Base-by-base conservation (phyloP, 2,797 vertebrate species). In the Peromyscus aztecus region DNA sequence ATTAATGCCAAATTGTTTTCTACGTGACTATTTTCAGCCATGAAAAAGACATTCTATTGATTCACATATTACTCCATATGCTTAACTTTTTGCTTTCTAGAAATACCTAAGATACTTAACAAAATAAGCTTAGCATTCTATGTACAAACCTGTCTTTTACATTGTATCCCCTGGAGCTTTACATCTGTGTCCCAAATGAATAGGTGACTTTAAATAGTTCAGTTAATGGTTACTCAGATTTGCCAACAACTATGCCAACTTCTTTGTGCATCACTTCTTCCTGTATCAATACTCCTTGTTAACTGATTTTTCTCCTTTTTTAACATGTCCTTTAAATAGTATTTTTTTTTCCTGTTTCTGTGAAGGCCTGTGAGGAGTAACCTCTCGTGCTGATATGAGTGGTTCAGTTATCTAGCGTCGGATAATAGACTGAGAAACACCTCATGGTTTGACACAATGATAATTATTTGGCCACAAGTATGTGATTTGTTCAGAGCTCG, bases 1-100 rank as follows among this genome's bases (percentile, higher is more conserved):
- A 82, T 82, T n/a, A 91, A 80, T 81, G 57, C 29, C 23, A 80
- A 65, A 61, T 61, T 88, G 13, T 82, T 94, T 96, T 75, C 76
- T 52, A 57, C 69, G 40, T 83, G 52, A 46, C 34, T 19, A 19
- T 65, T 75, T 24, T 80, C n/a, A 37, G 16, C 40, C 91, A 55
- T 63, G 61, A n/a, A 55, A 40, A 61, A 71, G 61, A 75, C 43
- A 59, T 61, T 67, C 61, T 63, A 14, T 31, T 34, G 63, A 83
- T 4, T 77, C 29, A 90, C 34, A 80, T 40, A 92, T 63, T 65
- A 40, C 61, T 65, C 43, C 83, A 37, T 78, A 67, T 8, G 29
- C 4, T 55, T 92, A 84, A 78, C 27, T 82, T 76, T 76, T 52
- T 71, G 16, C 37, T 94, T 91, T 87, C 46, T 85, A 94, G 46